A percentile compares a stretch with the other conserved stretches of the same genome.
These are phyloP conservation scores for Pogonus chalceus DNA, from an alignment of 1,140 invertebrate genomes.

Conservation along the genomic window DNA sequence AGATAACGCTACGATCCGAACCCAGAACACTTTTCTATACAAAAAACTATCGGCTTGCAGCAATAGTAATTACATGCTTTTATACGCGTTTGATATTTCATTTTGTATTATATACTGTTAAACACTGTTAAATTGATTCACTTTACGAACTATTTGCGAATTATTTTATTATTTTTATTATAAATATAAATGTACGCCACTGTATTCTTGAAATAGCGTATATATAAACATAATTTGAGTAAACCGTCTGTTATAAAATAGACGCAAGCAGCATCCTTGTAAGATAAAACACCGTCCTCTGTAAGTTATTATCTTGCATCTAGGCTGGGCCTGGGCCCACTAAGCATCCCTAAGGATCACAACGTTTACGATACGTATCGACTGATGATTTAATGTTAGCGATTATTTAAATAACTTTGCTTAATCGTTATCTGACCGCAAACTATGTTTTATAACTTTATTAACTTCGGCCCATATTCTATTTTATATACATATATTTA, in stretches of 20 bases:
- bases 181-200: neutral
- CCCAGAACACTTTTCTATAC: neutral
- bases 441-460: slow-evolving; percentile 5
- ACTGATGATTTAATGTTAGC: slow-evolving; percentile 5
- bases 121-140: neutral
- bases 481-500: too few species aligned
- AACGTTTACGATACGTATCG: neutral
- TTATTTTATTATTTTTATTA: neutral
- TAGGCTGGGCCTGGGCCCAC: neutral
- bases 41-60: neutral
- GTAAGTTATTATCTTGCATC: neutral
- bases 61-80: neutral
- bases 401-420: slow-evolving; percentile 6
- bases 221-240: too few species aligned
- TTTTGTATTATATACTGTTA: neutral
- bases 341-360: neutral
- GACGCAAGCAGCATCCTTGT: neutral
- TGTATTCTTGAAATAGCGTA: too few species aligned
- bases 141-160: neutral
- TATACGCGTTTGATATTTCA: neutral
- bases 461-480: too few species aligned
- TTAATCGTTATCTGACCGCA: neutral
- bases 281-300: neutral
- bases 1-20: neutral
- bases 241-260: too few species aligned